Conservation (phyloP, 2,113 vertebrate genomes). For the Nannobrachium achirus region DNA sequence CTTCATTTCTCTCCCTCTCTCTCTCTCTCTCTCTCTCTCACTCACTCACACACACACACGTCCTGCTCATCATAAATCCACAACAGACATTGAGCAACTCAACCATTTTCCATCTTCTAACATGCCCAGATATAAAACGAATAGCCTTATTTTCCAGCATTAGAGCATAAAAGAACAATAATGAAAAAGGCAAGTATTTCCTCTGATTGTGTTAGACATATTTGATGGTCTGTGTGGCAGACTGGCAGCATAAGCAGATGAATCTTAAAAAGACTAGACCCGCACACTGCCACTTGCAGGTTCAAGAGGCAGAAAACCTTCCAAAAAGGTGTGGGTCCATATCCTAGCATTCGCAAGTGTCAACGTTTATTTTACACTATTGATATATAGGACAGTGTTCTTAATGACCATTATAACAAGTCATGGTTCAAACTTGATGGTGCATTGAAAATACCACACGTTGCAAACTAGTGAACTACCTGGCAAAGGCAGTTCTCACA, state of each 20-base stretch:
- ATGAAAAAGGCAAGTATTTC: slow-evolving; percentile 9
- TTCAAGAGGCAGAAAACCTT: too few species aligned
- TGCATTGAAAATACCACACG: too few species aligned
- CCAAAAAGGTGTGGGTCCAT: too few species aligned
- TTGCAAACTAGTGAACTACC: not conserved
- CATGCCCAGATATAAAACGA: not conserved
- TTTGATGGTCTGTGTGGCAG: not conserved
- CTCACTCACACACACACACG: slow-evolving; percentile 9
- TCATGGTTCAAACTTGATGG: too few species aligned
- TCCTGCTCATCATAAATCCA: not conserved
- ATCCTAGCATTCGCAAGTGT: too few species aligned
- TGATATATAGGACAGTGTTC: not conserved
- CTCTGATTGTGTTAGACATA: not conserved
- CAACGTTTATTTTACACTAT: not conserved
- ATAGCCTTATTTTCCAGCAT: too few species aligned
- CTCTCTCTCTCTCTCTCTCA: not conserved
- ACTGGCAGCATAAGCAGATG: too few species aligned
- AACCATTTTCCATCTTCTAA: not conserved
- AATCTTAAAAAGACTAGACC: too few species aligned
- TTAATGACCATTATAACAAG: too few species aligned
- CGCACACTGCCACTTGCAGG: too few species aligned
- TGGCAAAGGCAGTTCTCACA: not conserved
- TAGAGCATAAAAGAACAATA: not conserved
- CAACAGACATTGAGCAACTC: not conserved
- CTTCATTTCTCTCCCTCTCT: too few species aligned